phyloP scores from a whole-genome alignment of 2,113 vertebrate species.

The Elephantulus edwardii region DNA sequence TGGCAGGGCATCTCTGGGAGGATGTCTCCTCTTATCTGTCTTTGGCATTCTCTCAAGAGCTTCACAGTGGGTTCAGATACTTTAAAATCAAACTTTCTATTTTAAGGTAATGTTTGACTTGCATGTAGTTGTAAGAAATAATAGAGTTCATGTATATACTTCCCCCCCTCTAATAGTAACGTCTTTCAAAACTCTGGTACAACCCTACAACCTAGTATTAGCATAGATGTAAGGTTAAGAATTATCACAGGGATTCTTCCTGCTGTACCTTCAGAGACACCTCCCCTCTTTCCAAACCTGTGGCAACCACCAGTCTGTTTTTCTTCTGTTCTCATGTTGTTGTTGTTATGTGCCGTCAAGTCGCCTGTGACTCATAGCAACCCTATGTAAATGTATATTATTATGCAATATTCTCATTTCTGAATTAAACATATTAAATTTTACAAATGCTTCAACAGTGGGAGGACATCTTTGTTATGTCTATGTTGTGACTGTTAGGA shows the following conservation, averaged over 20 bases:
- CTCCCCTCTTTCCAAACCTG: neutral
- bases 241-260: neutral
- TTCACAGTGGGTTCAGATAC: neutral
- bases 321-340: too few species aligned
- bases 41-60: neutral
- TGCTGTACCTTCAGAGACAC: neutral
- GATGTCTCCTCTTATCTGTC: neutral
- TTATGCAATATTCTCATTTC: too few species aligned
- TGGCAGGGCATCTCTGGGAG: neutral
- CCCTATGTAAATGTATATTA: too few species aligned
- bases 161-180: neutral
- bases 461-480: neutral
- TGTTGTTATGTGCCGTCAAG: too few species aligned
- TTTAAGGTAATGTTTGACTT: conserved; percentile 30
- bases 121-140: neutral
- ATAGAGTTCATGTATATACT: neutral
- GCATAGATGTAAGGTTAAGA: neutral
- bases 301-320: neutral
- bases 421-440: neutral
- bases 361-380: too few species aligned
- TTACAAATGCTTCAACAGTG: neutral
- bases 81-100: conserved; percentile 9
- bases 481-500: neutral
- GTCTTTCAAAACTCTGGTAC: neutral
- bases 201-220: neutral